Percentiles rank a stretch among this genome's conserved stretches.
phyloP scores from a whole-genome alignment of 2,797 vertebrate genomes.

The Macropodus opercularis region DNA sequence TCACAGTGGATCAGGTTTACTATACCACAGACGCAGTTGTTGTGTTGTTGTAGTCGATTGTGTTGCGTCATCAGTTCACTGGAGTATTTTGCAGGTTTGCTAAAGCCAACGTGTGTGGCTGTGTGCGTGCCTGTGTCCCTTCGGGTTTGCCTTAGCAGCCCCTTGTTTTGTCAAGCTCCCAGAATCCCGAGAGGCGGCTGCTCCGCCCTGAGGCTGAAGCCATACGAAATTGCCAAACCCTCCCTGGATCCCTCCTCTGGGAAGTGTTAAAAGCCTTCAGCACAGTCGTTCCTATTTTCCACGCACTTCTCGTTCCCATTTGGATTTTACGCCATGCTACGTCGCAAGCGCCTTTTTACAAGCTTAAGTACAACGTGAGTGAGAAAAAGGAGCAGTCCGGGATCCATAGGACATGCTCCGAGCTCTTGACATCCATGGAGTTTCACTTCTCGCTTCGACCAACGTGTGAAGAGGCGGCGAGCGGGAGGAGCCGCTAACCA shows the following conservation, averaged over 20 bases:
- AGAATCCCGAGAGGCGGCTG: constrained; percentile 42
- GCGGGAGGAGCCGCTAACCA: constrained; percentile 10
- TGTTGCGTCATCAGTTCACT: constrained; percentile 15
- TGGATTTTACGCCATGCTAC: constrained; percentile 56
- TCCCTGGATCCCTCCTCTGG: constrained; percentile 31
- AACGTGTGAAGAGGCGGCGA: constrained; percentile 64
- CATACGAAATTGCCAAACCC: constrained; percentile 60
- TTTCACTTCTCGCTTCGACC: constrained; percentile 55
- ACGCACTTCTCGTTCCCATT: constrained; percentile 56
- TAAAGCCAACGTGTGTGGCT: background rate
- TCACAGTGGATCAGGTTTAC: too few species aligned
- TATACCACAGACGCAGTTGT: too few species aligned
- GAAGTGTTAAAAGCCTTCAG: constrained; percentile 53
- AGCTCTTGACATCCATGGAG: constrained; percentile 64
- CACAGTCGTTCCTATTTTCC: constrained; percentile 45
- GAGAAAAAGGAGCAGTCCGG: constrained; percentile 47
- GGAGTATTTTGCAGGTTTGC: constrained; percentile 4
- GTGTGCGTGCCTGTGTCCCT: background rate
- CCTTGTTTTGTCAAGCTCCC: constrained; percentile 45
- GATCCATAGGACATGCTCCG: constrained; percentile 59
- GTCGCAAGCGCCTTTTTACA: constrained; percentile 41
- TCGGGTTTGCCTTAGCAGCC: constrained; percentile 29
- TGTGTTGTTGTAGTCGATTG: too few species aligned
- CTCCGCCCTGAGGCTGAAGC: constrained; percentile 40
- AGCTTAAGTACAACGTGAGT: constrained; percentile 26